Conservation (phyloP, 2,888 invertebrate genomes). For the Drosophila meridiana region DNA sequence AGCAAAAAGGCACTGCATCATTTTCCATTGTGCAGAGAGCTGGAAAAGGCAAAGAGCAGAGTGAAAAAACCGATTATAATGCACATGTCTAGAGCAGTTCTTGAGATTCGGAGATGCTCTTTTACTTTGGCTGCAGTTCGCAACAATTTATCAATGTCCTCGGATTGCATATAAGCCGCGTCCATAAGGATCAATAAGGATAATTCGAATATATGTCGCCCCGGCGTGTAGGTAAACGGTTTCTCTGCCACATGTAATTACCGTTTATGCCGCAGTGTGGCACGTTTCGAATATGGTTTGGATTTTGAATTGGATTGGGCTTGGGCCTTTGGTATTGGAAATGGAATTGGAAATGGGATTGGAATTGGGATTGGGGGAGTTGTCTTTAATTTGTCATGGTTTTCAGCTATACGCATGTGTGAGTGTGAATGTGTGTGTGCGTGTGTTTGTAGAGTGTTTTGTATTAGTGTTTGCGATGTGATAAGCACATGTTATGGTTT, state of each 20-base stretch:
- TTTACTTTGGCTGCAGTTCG: conserved; percentile 56
- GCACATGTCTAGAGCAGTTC: conserved; percentile 59
- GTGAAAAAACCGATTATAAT: conserved; percentile 48
- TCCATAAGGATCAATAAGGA: conserved; percentile 75
- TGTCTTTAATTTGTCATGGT: conserved; percentile 75
- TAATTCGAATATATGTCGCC: conserved; percentile 67
- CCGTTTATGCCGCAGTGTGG: conserved; percentile 72
- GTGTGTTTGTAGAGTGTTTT: conserved; percentile 26
- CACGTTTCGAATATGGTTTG: conserved; percentile 69
- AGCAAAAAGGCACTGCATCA: conserved; percentile 65
- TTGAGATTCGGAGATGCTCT: conserved; percentile 51
- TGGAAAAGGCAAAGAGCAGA: conserved; percentile 9
- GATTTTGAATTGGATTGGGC: conserved; percentile 20
- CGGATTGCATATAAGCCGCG: conserved; percentile 69
- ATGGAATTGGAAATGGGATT: conserved; percentile 27
- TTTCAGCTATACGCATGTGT: conserved; percentile 68
- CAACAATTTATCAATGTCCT: conserved; percentile 74
- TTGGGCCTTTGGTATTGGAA: conserved; percentile 21
- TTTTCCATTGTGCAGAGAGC: conserved; percentile 56
- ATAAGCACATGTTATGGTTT: conserved; percentile 79
- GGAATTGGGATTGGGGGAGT: conserved; percentile 35
- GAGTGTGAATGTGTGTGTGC: background rate
- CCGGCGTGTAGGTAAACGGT: conserved; percentile 49
- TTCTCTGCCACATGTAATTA: conserved; percentile 66
- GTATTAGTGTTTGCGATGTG: conserved; percentile 60